A percentile compares a stretch with the other conserved stretches of the same genome.
These are phyloP conservation scores for Ailuropoda melanoleuca DNA, from an alignment of 2,113 vertebrate genomes.

Conservation along the genomic window DNA sequence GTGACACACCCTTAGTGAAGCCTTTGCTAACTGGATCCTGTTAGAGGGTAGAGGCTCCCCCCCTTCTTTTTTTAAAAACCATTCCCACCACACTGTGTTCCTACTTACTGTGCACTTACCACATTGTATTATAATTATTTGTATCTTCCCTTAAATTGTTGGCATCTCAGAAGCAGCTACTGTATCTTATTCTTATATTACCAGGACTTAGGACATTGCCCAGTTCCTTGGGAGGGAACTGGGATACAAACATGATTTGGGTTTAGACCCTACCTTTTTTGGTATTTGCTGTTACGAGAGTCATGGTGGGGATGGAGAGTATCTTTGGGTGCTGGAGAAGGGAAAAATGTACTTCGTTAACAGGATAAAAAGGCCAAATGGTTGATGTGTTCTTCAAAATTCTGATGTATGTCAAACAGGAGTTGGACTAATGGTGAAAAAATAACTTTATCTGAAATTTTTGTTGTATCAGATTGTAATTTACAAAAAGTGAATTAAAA, in stretches of 20 bases:
- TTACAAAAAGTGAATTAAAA: conserved; percentile 43
- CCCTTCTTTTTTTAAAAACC: not conserved
- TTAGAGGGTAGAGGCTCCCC: not conserved
- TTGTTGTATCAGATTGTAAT: conserved; percentile 1
- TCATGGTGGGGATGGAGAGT: not conserved
- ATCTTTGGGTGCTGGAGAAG: not conserved
- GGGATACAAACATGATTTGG: not conserved
- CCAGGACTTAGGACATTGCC: not conserved
- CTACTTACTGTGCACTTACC: not conserved
- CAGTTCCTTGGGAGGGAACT: not conserved
- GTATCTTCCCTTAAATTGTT: not conserved
- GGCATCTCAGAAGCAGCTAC: not conserved
- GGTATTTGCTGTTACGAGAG: not conserved
- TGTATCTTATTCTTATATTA: not conserved
- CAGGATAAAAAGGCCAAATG: not conserved
- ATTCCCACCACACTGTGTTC: not conserved
- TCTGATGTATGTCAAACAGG: not conserved
- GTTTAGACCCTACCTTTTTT: not conserved
- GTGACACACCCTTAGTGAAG: not conserved
- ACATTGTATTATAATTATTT: not conserved
- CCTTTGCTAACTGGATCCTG: not conserved
- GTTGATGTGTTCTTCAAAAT: not conserved
- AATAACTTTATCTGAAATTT: conserved; percentile 34
- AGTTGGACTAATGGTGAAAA: not conserved
- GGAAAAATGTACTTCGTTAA: not conserved